Evolutionary conservation across 2,113 vertebrate species (phyloP).

Genomic region (Sander vitreus): DNA sequence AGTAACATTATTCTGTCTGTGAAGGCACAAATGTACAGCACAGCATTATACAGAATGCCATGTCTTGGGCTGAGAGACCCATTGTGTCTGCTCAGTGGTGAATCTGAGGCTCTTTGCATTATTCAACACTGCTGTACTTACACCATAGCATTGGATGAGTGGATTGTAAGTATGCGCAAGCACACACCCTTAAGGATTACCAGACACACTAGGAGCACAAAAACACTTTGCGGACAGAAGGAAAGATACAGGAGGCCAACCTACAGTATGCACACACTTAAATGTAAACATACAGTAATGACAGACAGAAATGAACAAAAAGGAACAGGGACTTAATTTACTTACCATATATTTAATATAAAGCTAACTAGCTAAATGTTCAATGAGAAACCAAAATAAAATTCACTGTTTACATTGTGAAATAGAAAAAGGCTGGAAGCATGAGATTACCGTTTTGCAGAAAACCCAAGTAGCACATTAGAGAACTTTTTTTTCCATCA

Average conservation of each 20-base stretch:
- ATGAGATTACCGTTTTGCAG: background rate
- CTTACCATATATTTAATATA: background rate
- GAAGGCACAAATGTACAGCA: constrained; percentile 40
- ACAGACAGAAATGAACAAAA: background rate
- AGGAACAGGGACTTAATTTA: background rate
- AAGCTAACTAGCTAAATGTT: background rate
- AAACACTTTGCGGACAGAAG: constrained; percentile 15
- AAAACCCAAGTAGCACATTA: too few relatives aligned
- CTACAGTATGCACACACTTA: background rate
- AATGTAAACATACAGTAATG: background rate
- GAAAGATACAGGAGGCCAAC: background rate
- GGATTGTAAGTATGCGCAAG: constrained; percentile 52
- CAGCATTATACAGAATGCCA: constrained; percentile 39
- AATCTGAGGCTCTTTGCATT: constrained; percentile 67
- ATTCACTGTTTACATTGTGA: background rate
- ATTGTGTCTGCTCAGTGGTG: constrained; percentile 61
- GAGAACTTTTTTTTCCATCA: background rate
- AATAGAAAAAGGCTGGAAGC: background rate
- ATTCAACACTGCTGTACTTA: constrained; percentile 71
- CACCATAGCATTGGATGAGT: constrained; percentile 50
- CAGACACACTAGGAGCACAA: background rate
- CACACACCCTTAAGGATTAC: constrained; percentile 33
- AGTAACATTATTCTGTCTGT: constrained; percentile 1
- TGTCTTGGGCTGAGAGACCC: constrained; percentile 63
- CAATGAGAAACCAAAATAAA: background rate